These are phyloP conservation scores for Amphilophus citrinellus DNA, from an alignment of 2,113 vertebrate species.

Conservation along the genomic window DNA sequence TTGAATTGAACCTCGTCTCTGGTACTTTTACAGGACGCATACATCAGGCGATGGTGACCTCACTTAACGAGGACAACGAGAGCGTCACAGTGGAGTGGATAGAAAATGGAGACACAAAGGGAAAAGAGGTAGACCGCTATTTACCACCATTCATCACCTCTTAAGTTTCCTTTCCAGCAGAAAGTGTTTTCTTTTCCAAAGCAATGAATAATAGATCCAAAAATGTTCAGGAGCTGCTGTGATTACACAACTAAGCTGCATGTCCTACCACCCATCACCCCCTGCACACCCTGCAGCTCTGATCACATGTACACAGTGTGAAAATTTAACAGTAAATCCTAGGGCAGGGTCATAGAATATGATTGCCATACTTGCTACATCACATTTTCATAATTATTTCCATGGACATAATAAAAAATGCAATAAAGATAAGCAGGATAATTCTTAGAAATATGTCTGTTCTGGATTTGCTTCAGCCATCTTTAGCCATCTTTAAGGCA, in stretches of 20 bases:
- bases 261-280: not conserved
- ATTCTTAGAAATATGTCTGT: not conserved
- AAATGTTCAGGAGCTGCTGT: conserved; percentile 30
- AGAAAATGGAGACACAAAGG: conserved; percentile 98
- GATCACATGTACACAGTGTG: not conserved
- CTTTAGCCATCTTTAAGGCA: too few relatives aligned
- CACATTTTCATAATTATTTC: not conserved
- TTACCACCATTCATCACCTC: not conserved
- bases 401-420: not conserved
- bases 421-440: not conserved
- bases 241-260: conserved; percentile 39
- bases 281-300: conserved; percentile 6
- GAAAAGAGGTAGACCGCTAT: conserved; percentile 89
- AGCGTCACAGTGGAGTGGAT: conserved; percentile 99
- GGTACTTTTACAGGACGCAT: conserved; percentile 86
- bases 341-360: not conserved
- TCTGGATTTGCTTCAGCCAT: too few relatives aligned
- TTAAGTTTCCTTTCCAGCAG: not conserved
- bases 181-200: conserved; percentile 17
- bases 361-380: not conserved
- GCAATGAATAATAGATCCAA: conserved; percentile 65
- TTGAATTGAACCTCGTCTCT: not conserved
- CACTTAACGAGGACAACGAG: conserved; percentile 95
- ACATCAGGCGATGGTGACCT: conserved; percentile 98
- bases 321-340: not conserved